Percentiles rank a stretch among this genome's conserved stretches.
These are phyloP conservation scores for Caenorhabditis sinica DNA, from an alignment of 2,888 invertebrate species.

Conservation along the genomic window DNA sequence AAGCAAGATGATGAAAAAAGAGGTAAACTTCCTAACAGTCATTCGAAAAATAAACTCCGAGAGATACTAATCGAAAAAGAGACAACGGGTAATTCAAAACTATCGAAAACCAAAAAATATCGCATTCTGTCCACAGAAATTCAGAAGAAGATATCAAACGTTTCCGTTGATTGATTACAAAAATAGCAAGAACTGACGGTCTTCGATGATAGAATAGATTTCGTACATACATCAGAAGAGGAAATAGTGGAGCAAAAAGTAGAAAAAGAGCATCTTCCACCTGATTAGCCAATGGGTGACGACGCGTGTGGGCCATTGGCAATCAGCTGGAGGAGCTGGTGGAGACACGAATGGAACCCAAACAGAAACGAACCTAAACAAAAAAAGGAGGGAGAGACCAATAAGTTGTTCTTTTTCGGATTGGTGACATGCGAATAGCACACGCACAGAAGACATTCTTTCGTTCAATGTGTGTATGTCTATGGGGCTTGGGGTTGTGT, in stretches of 20 bases:
- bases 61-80: too few relatives aligned
- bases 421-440: conserved; percentile 49
- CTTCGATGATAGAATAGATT: too few relatives aligned
- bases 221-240: background rate
- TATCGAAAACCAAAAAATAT: too few relatives aligned
- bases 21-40: too few relatives aligned
- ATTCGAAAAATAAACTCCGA: too few relatives aligned
- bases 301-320: conserved; percentile 12
- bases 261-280: conserved; percentile 31
- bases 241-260: conserved; percentile 12
- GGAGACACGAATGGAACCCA: conserved; percentile 5
- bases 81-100: too few relatives aligned
- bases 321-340: conserved; percentile 35
- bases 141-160: too few relatives aligned
- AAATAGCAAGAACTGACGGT: too few relatives aligned
- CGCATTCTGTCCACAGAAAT: too few relatives aligned
- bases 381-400: conserved; percentile 27
- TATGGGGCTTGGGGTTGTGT: conserved; percentile 43
- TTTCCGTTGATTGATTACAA: too few relatives aligned
- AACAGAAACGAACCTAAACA: conserved; percentile 14
- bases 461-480: conserved; percentile 35
- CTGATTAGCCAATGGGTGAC: conserved; percentile 32
- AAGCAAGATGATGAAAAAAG: too few relatives aligned
- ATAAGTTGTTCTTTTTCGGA: conserved; percentile 44
- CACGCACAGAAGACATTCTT: conserved; percentile 44